These are phyloP conservation scores for Osmoderma eremita DNA, from an alignment of 2,888 invertebrate genomes.

Conservation along the genomic window DNA sequence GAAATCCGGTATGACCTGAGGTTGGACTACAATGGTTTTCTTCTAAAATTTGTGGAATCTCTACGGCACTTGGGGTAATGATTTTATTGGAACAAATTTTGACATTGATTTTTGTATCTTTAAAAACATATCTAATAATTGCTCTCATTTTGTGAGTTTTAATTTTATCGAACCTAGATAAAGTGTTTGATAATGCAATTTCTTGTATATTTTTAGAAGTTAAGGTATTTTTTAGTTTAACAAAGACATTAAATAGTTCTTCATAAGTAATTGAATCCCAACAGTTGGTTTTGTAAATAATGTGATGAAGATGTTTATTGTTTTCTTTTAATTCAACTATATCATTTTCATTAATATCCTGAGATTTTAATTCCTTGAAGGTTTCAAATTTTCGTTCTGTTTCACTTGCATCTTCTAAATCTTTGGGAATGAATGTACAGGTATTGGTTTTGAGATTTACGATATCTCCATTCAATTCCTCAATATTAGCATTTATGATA, in stretches of 20 bases:
- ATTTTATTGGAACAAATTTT: no score
- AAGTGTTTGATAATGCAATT: neutral
- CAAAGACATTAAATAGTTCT: neutral
- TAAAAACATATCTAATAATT: conserved; percentile 20
- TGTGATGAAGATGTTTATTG: neutral
- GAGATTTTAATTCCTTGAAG: no score
- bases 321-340: neutral
- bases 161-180: conserved; percentile 12
- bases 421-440: neutral
- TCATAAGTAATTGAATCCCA: neutral
- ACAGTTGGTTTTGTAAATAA: neutral
- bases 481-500: conserved; percentile 8
- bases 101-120: conserved; percentile 5
- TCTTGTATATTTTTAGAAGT: neutral
- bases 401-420: no score
- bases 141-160: conserved; percentile 15
- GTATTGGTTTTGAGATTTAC: neutral
- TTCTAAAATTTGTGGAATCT: no score
- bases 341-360: neutral
- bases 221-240: neutral
- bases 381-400: no score
- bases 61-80: no score
- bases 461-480: conserved; percentile 5
- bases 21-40: no score
- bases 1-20: no score